Base-by-base conservation (phyloP, 2,888 invertebrate species). In the Eledona agricola region DNA sequence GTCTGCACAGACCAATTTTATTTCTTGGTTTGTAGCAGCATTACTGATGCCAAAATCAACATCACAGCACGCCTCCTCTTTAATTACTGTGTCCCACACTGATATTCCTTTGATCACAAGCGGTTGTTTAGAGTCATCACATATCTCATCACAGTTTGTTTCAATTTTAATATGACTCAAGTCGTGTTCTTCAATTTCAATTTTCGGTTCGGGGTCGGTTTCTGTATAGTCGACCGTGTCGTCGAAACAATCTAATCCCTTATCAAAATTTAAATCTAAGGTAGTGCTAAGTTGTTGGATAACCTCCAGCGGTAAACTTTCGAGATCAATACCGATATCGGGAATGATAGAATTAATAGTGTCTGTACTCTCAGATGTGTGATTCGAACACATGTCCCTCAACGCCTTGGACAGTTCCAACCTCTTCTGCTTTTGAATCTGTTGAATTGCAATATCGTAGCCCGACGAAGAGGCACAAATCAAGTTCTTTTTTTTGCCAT, bases 291-390 rank as follows among this genome's bases (percentile, higher is more conserved):
- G 59, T 47, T 70, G 64, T 55, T 69, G 65, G 32, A 75, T 73
- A 9, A 74, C 54, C 57, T 73, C 70, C 23, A 58, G 53, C 4
- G 76, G 75, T 29, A 76, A 55, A 43, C 72, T 70, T 56, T 75
- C 72, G 45, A 76, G 64, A 63, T 72, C 69, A 28, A 76, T 71
- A 10, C 71, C 73, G 47, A 75, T 69, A 60, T 76, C 75, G 4
- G 76, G 74, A 38, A 74, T 73, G 23, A 76, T 73, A 0, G 72
- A 64, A 60, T 73, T 71, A 28, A 73, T 70, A 37, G 67, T 59
- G 43, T 72, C 64, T 26, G 59, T 67, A 38, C 60, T 64, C 43
- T 69, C 64, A 9, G 58, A 52, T 15, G 51, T 59, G 23, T 65
- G 34, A 17, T 52, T 45, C 25, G 64, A 65, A 49, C 71, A 70